Conservation (phyloP, 2,888 invertebrate genomes). For the Taphrorychus bicolor region DNA sequence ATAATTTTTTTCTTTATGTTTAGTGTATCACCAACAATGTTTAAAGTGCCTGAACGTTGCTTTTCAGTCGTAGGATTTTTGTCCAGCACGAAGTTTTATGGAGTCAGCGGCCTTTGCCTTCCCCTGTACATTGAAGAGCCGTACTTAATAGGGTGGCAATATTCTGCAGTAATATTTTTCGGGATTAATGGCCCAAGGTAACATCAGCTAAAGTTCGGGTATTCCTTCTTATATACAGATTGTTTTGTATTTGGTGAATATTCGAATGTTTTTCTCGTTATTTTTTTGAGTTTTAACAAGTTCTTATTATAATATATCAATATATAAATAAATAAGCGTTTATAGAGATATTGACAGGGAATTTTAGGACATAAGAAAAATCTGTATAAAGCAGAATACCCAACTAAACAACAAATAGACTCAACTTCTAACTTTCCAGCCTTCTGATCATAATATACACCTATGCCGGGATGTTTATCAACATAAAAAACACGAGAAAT, state of each 20-base stretch:
- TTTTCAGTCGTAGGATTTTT: conserved; percentile 64
- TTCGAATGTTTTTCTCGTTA: too few relatives aligned
- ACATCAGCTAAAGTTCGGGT: too few relatives aligned
- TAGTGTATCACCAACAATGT: not conserved
- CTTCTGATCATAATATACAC: conserved; percentile 66
- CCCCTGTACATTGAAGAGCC: conserved; percentile 75
- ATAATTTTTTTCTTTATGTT: not conserved
- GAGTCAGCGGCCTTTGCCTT: conserved; percentile 72
- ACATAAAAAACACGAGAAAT: conserved; percentile 68
- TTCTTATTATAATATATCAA: too few relatives aligned
- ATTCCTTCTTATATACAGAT: too few relatives aligned
- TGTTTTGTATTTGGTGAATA: too few relatives aligned
- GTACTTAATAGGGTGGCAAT: conserved; percentile 73
- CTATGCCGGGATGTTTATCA: conserved; percentile 69
- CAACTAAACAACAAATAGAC: too few relatives aligned
- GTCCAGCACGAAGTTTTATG: conserved; percentile 69
- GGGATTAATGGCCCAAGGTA: conserved; percentile 69
- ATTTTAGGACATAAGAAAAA: too few relatives aligned
- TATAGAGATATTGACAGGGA: too few relatives aligned
- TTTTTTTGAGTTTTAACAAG: too few relatives aligned
- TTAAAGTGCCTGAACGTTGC: too few relatives aligned
- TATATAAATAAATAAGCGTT: not conserved
- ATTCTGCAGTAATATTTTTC: conserved; percentile 73
- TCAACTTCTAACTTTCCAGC: too few relatives aligned
- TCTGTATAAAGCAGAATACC: not conserved